phyloP scores from a whole-genome alignment of 2,797 vertebrate species.

The Hyperoplus immaculatus region DNA sequence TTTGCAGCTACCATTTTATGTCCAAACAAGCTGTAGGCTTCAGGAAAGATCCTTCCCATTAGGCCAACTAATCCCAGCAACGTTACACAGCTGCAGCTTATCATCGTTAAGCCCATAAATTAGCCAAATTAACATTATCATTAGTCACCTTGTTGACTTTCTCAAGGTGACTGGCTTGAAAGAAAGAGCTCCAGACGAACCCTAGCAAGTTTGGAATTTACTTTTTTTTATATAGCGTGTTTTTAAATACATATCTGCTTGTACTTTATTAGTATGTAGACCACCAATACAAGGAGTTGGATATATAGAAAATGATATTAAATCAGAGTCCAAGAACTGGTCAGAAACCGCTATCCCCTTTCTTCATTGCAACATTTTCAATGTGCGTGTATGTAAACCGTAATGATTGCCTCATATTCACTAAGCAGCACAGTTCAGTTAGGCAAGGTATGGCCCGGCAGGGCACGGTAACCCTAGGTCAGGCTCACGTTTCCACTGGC shows the following conservation, averaged over 20 bases:
- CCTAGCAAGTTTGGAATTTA: not conserved
- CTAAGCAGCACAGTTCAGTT: too few species aligned
- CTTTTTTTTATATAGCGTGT: too few species aligned
- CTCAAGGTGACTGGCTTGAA: not conserved
- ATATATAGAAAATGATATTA: not conserved
- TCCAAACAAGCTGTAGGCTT: not conserved
- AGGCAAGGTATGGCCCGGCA: too few species aligned
- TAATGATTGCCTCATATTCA: too few species aligned
- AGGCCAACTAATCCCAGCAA: not conserved
- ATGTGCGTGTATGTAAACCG: too few species aligned
- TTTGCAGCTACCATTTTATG: not conserved
- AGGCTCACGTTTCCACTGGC: too few species aligned
- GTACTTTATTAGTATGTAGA: not conserved
- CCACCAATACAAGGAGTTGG: not conserved
- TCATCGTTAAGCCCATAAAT: not conserved
- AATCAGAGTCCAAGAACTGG: not conserved
- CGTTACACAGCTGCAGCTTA: not conserved
- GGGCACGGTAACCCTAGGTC: too few species aligned
- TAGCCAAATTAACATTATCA: not conserved
- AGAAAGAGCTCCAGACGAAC: not conserved
- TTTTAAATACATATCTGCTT: not conserved
- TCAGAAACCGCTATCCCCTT: too few species aligned
- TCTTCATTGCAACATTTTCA: too few species aligned
- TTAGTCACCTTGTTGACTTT: not conserved
- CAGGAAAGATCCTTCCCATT: not conserved